Base-by-base conservation (phyloP, 2,797 vertebrate genomes). In the Pipistrellus nathusii region DNA sequence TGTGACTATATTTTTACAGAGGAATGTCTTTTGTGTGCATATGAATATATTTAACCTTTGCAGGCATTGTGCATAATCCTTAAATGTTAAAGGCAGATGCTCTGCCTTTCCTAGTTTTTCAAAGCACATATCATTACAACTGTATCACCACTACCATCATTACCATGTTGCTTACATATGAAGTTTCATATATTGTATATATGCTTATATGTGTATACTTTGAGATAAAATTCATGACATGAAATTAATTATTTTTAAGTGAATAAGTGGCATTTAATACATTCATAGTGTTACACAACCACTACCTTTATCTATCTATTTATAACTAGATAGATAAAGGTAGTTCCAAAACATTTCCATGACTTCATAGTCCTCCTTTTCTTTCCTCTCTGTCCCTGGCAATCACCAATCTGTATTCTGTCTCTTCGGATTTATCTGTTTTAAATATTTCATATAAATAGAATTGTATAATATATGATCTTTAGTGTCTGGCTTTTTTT, bases 401-500 rank as follows among this genome's bases (percentile, higher is more conserved):
- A 96, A 18, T 85, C 41, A 64, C 44, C 64, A 83, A 5, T 92
- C 48, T 95, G 46, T 25, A 66, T 62, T 89, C n/a, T 73, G 11
- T 88, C n/a, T 93, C 55, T 72, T 27, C 91, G 66, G 38, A 30
- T 75, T 92, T 90, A 69, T 27, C 23, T 82, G 2, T 78, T 90
- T 91, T 83, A 25, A 10, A 8, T 88, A 75, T 93, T 95, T 88
- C 27, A 68, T 82, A 68, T 82, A 82, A 57, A 62, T 85, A 48
- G 51, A 90, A 68, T 85, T 18, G 30, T 85, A 64, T 38, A 64
- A 38, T 23, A 59, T 72, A 6, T 75, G 41, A 84, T 17, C 20
- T 82, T 91, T 84, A 83, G n/a, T 53, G 41, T 78, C 27, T 94
- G 32, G 32, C 35, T 92, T 94, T 53, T 93, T 92, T 95, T 27